phyloP scores from a whole-genome alignment of 2,797 vertebrate genomes.

The Anolis apletophallus region DNA sequence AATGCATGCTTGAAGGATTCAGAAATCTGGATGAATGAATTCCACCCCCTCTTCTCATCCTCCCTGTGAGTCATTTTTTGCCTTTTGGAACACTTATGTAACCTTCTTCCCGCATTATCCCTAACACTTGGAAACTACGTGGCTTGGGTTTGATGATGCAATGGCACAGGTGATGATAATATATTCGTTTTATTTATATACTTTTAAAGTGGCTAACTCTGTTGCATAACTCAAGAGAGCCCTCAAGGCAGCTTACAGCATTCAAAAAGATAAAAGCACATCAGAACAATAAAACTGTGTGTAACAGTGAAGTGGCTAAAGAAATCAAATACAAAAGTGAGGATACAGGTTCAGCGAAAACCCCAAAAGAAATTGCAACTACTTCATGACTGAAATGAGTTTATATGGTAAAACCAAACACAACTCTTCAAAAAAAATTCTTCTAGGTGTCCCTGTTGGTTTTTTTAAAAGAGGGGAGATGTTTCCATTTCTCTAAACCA shows the following conservation, averaged over 20 bases:
- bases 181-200: not conserved
- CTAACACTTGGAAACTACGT: not conserved
- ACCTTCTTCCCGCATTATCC: not conserved
- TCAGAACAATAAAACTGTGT: not conserved
- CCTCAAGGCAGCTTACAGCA: slow-evolving; percentile 17
- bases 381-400: not conserved
- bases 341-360: not conserved
- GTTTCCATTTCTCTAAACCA: not conserved
- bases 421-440: too few relatives aligned
- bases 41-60: not conserved
- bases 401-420: not conserved
- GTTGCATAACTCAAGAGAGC: not conserved
- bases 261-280: slow-evolving; percentile 12
- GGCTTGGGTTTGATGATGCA: not conserved
- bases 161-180: not conserved
- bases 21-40: not conserved
- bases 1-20: not conserved
- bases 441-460: too few relatives aligned
- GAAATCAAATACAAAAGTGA: slow-evolving; percentile 6
- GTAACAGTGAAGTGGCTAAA: not conserved
- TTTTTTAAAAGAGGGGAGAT: too few relatives aligned
- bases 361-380: not conserved
- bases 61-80: not conserved
- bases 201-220: not conserved
- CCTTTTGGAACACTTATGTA: not conserved